Evolutionary conservation across 2,797 vertebrate genomes (phyloP), one percentile per base, ranked within the genome.

Genomic region (Melopsittacus undulatus): DNA sequence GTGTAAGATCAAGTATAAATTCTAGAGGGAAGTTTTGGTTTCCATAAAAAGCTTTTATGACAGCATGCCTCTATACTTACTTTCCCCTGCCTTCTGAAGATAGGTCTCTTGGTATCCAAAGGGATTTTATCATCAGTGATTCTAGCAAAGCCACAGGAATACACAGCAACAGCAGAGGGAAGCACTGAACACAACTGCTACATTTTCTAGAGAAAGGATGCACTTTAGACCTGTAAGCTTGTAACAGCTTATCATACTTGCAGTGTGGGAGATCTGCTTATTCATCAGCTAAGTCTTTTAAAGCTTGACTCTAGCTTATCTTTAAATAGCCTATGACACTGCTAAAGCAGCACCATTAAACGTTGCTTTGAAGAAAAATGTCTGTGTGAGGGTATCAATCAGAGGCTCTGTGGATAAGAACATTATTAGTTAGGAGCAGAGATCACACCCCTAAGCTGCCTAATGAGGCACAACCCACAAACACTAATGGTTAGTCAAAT

Each of bases 251-350:
- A 19, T 67, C 9, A 3, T 52, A 72, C 73, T 68, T 38, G 34
- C 30, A 61, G 23, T 38, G 36, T 43, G 48, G 57, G 29, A 75
- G 49, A 89, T 56, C 61, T 91, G 52, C 61, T 92, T 79, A 68
- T 87, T 86, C 62, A 64, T 62, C 70, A 73, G 13, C 34, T 34
- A 1, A 57, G 15, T 24, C 62, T 62, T 86, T 59, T 68, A 30
- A 43, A 86, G 40, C 74, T 70, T 62, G 79, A 76, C 79, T 80
- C 49, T 63, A 42, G 13, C 54, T 95, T 84, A 46, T 75, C 89
- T 92, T 89, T 92, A 77, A 90, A 68, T 48, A 77, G 63, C n/a
- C 82, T 67, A 8, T 84, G 90, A 70, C 87, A 93, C 61, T 81
- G 52, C 57, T 46, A 8, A 43, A 78, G 80, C 48, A 86, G 42